Base-by-base conservation (phyloP, 2,888 invertebrate species). In the Spodoptera exigua region DNA sequence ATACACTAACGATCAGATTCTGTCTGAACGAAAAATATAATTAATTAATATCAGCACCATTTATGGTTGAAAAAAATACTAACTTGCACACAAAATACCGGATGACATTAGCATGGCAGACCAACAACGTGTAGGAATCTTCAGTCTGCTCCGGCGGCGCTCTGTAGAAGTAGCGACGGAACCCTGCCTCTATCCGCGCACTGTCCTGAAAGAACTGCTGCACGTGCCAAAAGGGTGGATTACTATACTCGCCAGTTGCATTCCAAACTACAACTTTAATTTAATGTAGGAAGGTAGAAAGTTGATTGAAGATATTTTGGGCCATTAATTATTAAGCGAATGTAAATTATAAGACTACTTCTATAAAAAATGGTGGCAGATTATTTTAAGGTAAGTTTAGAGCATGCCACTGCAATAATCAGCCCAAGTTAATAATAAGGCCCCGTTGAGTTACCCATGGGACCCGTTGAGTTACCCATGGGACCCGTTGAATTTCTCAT, bases 81-180 rank as follows among this genome's bases (percentile, higher is more conserved):
- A 83, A 97, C 97, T 97, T 96, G 95, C 98, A 98, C n/a, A 98
- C 96, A 84, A 98, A 98, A 90, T 98, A 99, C 43, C 99, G 95
- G 81, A 99, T 99, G 17, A 99, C 99, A 90, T 99, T 99, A 3
- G 98, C 99, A 89, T 99, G 99, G 78, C 99, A 99, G 1, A 99
- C 99, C 54, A 99, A 93, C 40, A 99, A 87, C 35, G 99, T 99
- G 87, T 97, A 98, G 0, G 96, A 95, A 86, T 99, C 98, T 41
- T 96, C 93, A 1, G 95, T 95, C 89, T 99, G 99, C 0, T 95
- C 94, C 0, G 97, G 95, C 40, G 96, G 95, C 2, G 99, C 99
- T 48, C 99, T 95, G 89, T 99, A 96, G 88, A 99, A 98, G 90
- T 98, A 98, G 76, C 97, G 96, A 46, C 99, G 95, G 91, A 99